Evolutionary conservation across 2,888 invertebrate species (phyloP), one percentile per base, ranked within the genome.

Genomic region (Thymelicus acteon): DNA sequence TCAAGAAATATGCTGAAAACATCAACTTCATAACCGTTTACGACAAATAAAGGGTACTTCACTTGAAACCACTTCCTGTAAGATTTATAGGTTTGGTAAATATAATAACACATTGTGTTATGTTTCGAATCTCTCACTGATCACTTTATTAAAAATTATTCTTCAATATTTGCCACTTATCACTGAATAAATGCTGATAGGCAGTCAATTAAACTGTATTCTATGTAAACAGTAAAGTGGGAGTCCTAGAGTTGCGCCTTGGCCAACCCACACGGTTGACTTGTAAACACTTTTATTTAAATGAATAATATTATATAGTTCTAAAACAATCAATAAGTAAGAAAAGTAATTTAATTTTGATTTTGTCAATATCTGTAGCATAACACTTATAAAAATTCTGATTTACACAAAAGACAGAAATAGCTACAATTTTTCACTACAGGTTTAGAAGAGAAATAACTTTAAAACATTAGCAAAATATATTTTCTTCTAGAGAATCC

Each of bases 401-500:
- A 57, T 12, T 58, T 12, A 6, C 13, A 37, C 6, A 58, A 37
- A 6, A 58, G 37, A 13, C 12, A 2, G 15, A 7, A 15, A 5
- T 0, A 40, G 0, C 15, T 8, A 19, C 19, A 19, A 19, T 40
- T 0, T 2, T 57, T 2, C 13, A 37, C 1, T 8, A 12, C 31
- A 13, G 13, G 6, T 37, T 57, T 57, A 49, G n/a, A 63, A 63
- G 10, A 19, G 15, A 52, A 49, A 49, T 8, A 2, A 54, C n/a
- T 57, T 39, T n/a, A 64, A 63, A 64, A 70, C 15, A 40, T 52
- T 40, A 40, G 15, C 58, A 60, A 31, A 60, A 58, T 60, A 31
- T 47, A 54, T 65, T 71, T 66, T 65, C 65, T 71, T 54, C n/a
- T 60, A 65, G 60, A 47, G 8, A 65, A 61, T 65, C 44, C 54